phyloP scores from a whole-genome alignment of 2,113 vertebrate species.

The Egretta garzetta region DNA sequence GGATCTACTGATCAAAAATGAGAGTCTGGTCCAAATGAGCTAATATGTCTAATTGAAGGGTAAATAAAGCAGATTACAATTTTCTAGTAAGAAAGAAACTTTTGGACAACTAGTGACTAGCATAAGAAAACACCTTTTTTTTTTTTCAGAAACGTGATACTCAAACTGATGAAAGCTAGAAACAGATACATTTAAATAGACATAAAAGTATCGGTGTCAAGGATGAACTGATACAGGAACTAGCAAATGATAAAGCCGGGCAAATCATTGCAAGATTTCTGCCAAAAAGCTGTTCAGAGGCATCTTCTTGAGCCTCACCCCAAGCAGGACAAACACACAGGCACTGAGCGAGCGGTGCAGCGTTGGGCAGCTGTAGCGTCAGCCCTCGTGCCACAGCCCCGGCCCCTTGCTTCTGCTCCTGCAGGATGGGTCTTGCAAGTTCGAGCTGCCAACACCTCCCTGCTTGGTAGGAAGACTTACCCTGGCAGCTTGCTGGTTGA shows the following conservation, averaged over 20 bases:
- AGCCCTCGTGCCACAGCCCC: not conserved
- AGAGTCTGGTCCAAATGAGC: not conserved
- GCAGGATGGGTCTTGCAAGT: not conserved
- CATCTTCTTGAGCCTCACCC: not conserved
- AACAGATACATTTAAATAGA: conserved; percentile 3
- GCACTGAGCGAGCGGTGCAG: fast-evolving
- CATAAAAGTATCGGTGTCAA: not conserved
- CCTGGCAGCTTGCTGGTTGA: conserved; percentile 33
- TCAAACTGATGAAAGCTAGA: not conserved
- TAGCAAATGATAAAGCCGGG: conserved; percentile 10
- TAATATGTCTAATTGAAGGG: not conserved
- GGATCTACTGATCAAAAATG: not conserved
- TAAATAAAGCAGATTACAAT: not conserved
- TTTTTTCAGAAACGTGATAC: not conserved
- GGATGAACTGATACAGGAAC: not conserved
- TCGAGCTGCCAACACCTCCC: conserved; percentile 14
- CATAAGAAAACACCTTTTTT: not conserved
- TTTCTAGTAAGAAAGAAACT: not conserved
- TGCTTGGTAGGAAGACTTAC: not conserved
- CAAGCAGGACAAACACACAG: not conserved
- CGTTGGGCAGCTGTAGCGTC: fast-evolving
- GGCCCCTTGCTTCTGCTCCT: not conserved
- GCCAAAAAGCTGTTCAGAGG: conserved; percentile 35
- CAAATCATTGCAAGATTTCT: not conserved
- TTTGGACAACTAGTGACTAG: not conserved